Conservation (phyloP, 2,113 vertebrate species). For the Eonycteris spelaea region DNA sequence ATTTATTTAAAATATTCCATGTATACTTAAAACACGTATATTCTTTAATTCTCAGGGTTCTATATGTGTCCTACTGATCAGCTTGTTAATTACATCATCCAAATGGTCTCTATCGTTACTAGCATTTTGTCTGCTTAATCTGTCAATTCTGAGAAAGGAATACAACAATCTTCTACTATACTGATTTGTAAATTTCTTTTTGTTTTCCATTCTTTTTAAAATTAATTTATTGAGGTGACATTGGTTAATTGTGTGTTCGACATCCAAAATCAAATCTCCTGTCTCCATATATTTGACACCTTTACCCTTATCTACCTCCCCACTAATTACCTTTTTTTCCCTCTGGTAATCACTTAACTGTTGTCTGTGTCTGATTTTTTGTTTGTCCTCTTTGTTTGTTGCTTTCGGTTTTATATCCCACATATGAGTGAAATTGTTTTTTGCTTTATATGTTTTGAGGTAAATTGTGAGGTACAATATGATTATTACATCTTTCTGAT, state of each 20-base stretch:
- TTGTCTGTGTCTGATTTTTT: too few species aligned
- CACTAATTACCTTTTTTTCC: too few species aligned
- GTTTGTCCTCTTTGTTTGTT: too few species aligned
- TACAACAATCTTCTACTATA: background rate
- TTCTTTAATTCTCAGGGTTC: background rate
- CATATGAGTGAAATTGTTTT: background rate
- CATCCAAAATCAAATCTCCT: too few species aligned
- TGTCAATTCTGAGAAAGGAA: background rate
- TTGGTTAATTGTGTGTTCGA: too few species aligned
- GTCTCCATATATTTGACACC: too few species aligned
- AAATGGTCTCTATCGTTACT: background rate
- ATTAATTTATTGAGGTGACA: too few species aligned
- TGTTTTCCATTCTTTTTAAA: background rate
- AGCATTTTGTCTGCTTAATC: background rate
- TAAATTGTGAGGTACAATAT: background rate
- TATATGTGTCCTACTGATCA: background rate
- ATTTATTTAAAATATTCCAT: background rate
- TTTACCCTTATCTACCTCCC: too few species aligned
- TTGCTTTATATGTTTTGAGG: slow-evolving; percentile 1
- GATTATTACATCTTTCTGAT: background rate
- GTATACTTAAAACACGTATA: background rate
- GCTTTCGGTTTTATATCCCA: too few species aligned
- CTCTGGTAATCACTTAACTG: too few species aligned
- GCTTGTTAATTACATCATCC: background rate
- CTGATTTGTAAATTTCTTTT: background rate